Evolutionary conservation across 2,113 vertebrate genomes (phyloP), one percentile per base, ranked within the genome.

Genomic region (Stercorarius parasiticus): DNA sequence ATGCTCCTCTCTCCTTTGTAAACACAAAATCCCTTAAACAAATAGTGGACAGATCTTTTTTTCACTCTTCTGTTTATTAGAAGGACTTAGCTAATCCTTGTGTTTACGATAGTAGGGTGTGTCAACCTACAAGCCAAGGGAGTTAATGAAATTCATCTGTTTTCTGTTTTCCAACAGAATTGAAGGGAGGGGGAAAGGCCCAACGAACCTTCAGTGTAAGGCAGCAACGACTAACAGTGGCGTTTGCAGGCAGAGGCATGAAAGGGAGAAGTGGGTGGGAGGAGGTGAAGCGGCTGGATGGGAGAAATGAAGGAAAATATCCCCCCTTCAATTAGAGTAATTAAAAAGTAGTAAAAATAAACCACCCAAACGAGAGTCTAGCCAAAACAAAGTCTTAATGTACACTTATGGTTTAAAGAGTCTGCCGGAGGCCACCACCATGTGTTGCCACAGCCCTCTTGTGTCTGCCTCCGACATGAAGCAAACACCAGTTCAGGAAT

Each of bases 271-370:
- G 85, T 0, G 71, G 78, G 90, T 91, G 64, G 93, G 91, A 97
- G 91, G 91, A 95, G 87, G 92, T 79, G 77, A 85, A 91, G 59
- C 0, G 8, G 79, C 96, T 76, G 36, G 97, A 73, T 49, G 76
- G 92, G 81, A 96, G 81, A 95, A 97, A 93, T 13, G 86, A 74
- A 93, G 96, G 83, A 74, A 97, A 98, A 94, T 93, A 95, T 49
- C 91, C 81, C 93, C 94, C 95, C 94, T 97, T 96, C 96, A 97
- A 97, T 97, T 97, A 97, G 93, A 95, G 95, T 91, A 97, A 97
- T 98, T 98, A 97, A 97, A 96, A 97, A 96, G 95, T 84, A 97
- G 95, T 96, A 97, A 96, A 97, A 98, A 97, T 95, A 97, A 97
- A 97, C 95, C 97, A 97, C 94, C 93, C 94, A 38, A 91, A 81